A percentile compares a stretch with the other conserved stretches of the same genome.
Conservation (phyloP, 2,888 invertebrate genomes). For the Lamproptera curius region DNA sequence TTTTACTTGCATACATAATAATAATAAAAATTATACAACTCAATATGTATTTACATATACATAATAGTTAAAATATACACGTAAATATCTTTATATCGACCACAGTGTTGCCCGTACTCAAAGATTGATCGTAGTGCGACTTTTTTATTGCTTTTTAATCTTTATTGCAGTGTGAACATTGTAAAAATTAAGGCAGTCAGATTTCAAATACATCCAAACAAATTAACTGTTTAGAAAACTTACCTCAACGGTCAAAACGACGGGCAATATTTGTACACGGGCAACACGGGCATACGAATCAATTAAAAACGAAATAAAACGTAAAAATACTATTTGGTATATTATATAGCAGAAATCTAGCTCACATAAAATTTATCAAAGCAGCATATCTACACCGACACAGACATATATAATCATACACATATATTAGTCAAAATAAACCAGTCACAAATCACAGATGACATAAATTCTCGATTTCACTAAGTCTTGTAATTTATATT, state of each 20-base stretch:
- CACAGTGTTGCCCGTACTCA: constrained; percentile 39
- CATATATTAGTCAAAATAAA: constrained; percentile 73
- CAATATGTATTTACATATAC: constrained; percentile 76
- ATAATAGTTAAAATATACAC: constrained; percentile 70
- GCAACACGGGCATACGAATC: constrained; percentile 58
- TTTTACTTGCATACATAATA: constrained; percentile 64
- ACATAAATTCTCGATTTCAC: constrained; percentile 76
- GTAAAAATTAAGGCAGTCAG: background rate
- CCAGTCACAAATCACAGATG: constrained; percentile 77
- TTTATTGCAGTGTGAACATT: background rate
- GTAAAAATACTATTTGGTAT: constrained; percentile 79
- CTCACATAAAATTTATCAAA: constrained; percentile 73
- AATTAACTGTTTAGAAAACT: too few species aligned
- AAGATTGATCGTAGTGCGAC: constrained; percentile 31
- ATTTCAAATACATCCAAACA: too few species aligned
- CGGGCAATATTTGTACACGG: constrained; percentile 30
- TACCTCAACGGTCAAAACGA: constrained; percentile 10
- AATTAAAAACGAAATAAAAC: constrained; percentile 70
- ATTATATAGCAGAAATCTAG: constrained; percentile 74
- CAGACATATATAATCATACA: constrained; percentile 61
- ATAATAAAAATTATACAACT: constrained; percentile 67
- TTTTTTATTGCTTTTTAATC: too few species aligned
- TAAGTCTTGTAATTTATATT: constrained; percentile 66
- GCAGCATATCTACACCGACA: constrained; percentile 67
- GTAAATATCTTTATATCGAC: constrained; percentile 69